Evolutionary conservation across 2,888 invertebrate genomes (phyloP).

Genomic region (Dysmachus trigonus): DNA sequence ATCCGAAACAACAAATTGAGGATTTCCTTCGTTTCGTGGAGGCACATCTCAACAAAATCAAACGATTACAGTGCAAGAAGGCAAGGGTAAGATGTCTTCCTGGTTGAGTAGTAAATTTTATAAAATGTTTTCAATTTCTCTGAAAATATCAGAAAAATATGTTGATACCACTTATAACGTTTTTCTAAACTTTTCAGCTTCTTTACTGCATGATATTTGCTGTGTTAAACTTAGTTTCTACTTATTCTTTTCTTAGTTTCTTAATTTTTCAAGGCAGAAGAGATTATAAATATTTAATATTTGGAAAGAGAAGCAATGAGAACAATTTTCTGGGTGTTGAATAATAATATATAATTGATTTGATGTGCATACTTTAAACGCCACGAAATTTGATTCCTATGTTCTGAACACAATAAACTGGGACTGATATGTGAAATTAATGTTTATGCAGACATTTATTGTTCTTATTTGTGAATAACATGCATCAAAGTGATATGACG

Average conservation of each 20-base stretch:
- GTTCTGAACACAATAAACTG: not conserved
- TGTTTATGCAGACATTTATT: not conserved
- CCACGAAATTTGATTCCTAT: not conserved
- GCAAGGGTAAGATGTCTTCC: conserved; percentile 72
- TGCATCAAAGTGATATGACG: not conserved
- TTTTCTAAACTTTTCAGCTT: conserved; percentile 38
- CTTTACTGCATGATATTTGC: conserved; percentile 33
- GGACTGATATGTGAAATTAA: not conserved
- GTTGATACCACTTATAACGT: conserved; percentile 19
- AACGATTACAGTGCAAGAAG: conserved; percentile 78
- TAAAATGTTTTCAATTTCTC: conserved; percentile 4
- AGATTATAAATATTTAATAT: not conserved
- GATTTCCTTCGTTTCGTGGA: conserved; percentile 85
- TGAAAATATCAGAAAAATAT: not conserved
- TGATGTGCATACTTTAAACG: not conserved
- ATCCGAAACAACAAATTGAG: conserved; percentile 71
- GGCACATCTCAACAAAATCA: conserved; percentile 88
- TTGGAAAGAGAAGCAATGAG: not conserved
- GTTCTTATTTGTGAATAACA: not conserved
- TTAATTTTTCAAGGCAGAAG: conserved; percentile 12
- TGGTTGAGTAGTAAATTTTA: not conserved
- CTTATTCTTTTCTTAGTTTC: not conserved
- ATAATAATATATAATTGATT: not conserved
- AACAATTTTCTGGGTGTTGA: not conserved
- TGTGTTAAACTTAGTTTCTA: conserved; percentile 5